Conservation (phyloP, 2,888 invertebrate genomes). For the Nemotelus nigrinus region DNA sequence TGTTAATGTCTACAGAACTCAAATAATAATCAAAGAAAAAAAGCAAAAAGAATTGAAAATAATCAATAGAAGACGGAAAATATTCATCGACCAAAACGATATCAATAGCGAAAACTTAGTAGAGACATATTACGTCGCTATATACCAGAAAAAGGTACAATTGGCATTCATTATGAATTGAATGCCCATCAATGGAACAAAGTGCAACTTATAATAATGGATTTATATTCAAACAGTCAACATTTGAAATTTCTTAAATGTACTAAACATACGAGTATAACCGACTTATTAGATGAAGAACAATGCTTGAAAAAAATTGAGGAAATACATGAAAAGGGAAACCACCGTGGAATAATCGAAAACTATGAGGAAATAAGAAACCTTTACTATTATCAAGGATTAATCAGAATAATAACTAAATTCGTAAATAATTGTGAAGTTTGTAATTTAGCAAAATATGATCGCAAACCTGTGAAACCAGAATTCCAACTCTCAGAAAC, state of each 20-base stretch:
- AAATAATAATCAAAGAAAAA: constrained; percentile 19
- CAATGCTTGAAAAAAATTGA: constrained; percentile 5
- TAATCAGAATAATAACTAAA: neutral
- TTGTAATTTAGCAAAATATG: constrained; percentile 11
- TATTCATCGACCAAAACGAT: neutral
- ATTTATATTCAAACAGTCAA: neutral
- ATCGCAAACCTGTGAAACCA: constrained; percentile 12
- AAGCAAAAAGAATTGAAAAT: neutral
- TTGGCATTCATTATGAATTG: neutral
- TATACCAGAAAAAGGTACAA: constrained; percentile 1
- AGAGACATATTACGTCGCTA: neutral
- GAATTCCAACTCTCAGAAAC: neutral
- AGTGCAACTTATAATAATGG: neutral
- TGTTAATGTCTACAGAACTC: constrained; percentile 4
- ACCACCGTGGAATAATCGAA: constrained; percentile 12
- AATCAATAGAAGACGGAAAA: neutral
- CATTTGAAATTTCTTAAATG: neutral
- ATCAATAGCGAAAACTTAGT: neutral
- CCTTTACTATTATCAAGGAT: neutral
- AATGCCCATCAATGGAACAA: neutral
- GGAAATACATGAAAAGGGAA: neutral
- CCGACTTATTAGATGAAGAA: neutral
- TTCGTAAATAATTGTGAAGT: constrained; percentile 16
- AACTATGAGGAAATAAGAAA: neutral
- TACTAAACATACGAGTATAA: neutral